phyloP scores from a whole-genome alignment of 92 coral and sea anemone species.

The Anthopleura xanthogrammica region DNA sequence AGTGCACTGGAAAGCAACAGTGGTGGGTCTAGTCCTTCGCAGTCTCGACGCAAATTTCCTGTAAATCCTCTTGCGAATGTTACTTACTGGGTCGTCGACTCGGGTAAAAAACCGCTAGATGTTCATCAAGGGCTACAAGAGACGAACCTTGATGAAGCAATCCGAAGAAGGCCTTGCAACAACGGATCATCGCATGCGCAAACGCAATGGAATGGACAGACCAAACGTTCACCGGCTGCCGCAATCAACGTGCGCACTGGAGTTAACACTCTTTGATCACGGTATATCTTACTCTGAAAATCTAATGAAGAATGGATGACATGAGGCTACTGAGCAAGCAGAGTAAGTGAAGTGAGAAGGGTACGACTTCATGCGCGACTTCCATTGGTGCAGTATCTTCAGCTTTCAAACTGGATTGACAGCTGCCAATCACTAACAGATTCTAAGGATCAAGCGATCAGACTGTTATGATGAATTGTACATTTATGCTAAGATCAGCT shows the following conservation, averaged over 20 bases:
- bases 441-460: too few species aligned
- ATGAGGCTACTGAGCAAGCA: too few species aligned
- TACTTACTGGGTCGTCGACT: constrained; percentile 69
- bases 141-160: constrained; percentile 15
- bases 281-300: not conserved
- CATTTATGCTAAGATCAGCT: too few species aligned
- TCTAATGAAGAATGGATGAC: too few species aligned
- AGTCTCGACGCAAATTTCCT: constrained; percentile 25
- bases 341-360: too few species aligned
- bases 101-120: constrained; percentile 16
- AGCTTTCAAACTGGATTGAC: too few species aligned
- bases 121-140: constrained; percentile 10
- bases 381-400: too few species aligned
- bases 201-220: constrained; percentile 26
- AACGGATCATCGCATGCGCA: not conserved
- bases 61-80: constrained; percentile 61
- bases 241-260: constrained; percentile 12
- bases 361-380: too few species aligned
- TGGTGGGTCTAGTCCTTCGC: constrained; percentile 8
- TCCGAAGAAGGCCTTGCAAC: constrained; percentile 3
- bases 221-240: constrained; percentile 5
- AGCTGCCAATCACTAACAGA: too few species aligned
- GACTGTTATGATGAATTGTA: too few species aligned
- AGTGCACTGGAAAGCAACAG: not conserved
- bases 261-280: constrained; percentile 5